Evolutionary conservation across 2,888 invertebrate genomes (phyloP), one percentile per base, ranked within the genome.

Genomic region (Drosophila suboccidentalis): DNA sequence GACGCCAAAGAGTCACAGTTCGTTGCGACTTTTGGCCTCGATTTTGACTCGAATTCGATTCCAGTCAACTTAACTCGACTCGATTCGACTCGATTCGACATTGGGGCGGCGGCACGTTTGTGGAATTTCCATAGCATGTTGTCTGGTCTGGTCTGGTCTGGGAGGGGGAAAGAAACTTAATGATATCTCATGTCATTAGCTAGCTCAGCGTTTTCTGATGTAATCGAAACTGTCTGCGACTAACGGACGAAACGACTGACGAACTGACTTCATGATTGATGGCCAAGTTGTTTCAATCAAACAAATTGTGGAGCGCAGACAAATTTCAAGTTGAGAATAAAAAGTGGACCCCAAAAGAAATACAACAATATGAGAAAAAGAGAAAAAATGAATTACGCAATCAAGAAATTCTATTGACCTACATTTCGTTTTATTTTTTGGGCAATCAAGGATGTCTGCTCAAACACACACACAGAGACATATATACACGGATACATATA

Each of bases 361-460:
- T 60, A 51, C 58, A 60, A 51, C 51, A 63, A 71, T 60, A 47
- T 38, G 13, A 26, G 32, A 63, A 51, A 22, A 22, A 22, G 4
- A 22, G 4, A 22, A 22, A 22, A 78, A 53, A 39, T 29, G 32
- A 32, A 71, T 88, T 85, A 80, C 80, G 80, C 78, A 81, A 81
- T 70, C 71, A 55, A 64, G 80, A 62, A 73, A 73, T 77, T 77
- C 78, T 80, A 88, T 86, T 85, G 84, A 85, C 84, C 84, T 85
- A 85, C 87, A 86, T 85, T 83, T 75, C 69, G 64, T 62, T 71
- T 38, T 41, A 61, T 44, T 66, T 57, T 70, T 75, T 78, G 38
- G 80, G 82, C 82, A 80, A 81, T 78, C 80, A 80, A 80, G 80
- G 80, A 80, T 80, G 75, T 71, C 66, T 78, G 72, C 61, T 67